Evolutionary conservation across 2,797 vertebrate genomes (phyloP).

Genomic region (Gobionotothen gibberifrons): DNA sequence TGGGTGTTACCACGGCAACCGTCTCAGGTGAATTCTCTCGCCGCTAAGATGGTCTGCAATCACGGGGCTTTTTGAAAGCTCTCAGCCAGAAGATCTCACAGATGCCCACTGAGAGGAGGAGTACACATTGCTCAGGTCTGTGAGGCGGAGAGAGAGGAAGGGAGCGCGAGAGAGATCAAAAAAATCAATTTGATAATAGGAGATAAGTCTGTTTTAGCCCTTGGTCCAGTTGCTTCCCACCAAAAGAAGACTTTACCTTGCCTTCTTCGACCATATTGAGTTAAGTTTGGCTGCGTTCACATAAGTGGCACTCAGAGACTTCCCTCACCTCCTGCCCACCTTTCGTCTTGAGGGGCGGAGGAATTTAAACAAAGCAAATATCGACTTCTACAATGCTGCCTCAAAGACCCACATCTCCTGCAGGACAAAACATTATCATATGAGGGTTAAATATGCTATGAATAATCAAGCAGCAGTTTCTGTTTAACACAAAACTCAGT

Average conservation of each 20-base stretch:
- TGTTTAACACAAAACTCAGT: neutral
- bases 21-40: constrained; percentile 64
- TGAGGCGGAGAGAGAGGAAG: constrained; percentile 36
- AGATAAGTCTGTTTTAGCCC: constrained; percentile 62
- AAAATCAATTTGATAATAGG: constrained; percentile 65
- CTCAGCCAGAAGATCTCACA: constrained; percentile 66
- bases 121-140: constrained; percentile 60
- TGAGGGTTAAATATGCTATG: neutral
- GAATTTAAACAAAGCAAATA: constrained; percentile 36
- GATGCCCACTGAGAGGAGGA: constrained; percentile 64
- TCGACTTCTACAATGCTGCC: neutral
- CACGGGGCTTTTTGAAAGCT: constrained; percentile 70
- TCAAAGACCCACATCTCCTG: neutral
- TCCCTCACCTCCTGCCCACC: constrained; percentile 9
- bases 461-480: constrained; percentile 4
- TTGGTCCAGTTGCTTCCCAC: constrained; percentile 50
- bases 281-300: constrained; percentile 42
- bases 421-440: neutral
- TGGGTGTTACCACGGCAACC: constrained; percentile 74
- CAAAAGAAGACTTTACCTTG: constrained; percentile 8
- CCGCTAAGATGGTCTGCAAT: constrained; percentile 68
- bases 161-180: constrained; percentile 30
- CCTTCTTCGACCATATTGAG: constrained; percentile 22
- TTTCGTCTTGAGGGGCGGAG: neutral
- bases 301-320: constrained; percentile 44